These are phyloP conservation scores for Phyllostomus hastatus DNA, from an alignment of 2,113 vertebrate species.

Conservation along the genomic window DNA sequence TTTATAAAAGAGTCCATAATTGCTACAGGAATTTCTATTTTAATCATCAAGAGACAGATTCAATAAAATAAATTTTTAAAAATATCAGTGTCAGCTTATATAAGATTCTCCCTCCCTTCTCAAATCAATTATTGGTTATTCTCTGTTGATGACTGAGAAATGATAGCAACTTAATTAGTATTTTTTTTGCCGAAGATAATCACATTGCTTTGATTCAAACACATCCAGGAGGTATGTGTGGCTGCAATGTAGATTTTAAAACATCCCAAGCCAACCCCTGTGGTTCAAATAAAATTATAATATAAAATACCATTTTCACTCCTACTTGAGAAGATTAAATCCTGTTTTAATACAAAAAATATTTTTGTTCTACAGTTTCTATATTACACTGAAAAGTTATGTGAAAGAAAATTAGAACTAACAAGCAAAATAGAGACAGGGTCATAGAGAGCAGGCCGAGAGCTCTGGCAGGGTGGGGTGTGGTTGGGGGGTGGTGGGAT, in stretches of 20 bases:
- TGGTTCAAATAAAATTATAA: conserved; percentile 26
- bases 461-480: no score
- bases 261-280: background rate
- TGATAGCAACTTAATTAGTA: conserved; percentile 68
- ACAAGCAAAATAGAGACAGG: no score
- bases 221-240: background rate
- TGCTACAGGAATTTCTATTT: conserved; percentile 72
- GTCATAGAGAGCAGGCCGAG: no score
- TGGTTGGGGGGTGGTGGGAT: no score
- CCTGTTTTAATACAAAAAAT: background rate
- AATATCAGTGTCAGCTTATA: background rate
- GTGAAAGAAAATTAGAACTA: background rate
- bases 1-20: conserved; percentile 68
- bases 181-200: conserved; percentile 71
- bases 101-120: conserved; percentile 32
- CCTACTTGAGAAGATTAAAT: background rate
- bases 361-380: background rate
- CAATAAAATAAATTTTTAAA: conserved; percentile 55
- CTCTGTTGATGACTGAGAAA: conserved; percentile 56
- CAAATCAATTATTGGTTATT: conserved; percentile 74
- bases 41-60: conserved; percentile 73
- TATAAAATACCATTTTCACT: background rate
- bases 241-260: background rate
- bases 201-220: background rate
- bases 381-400: background rate